phyloP scores from a whole-genome alignment of 2,113 vertebrate genomes.

The Narcine bancroftii region DNA sequence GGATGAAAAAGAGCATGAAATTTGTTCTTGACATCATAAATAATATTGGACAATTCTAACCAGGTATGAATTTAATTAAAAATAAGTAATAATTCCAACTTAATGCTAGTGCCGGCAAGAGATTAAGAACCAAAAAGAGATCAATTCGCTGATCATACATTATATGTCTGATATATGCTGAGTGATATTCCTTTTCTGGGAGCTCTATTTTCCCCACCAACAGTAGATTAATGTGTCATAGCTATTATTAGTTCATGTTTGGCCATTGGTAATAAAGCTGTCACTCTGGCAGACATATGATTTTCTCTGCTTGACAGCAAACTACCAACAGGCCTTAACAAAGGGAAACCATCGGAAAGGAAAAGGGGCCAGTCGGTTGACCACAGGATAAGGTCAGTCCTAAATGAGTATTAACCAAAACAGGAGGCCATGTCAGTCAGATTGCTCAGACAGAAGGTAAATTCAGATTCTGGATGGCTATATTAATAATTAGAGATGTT shows the following conservation, averaged over 20 bases:
- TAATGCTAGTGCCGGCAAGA: background rate
- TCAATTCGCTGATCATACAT: background rate
- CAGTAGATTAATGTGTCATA: background rate
- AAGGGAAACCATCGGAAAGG: background rate
- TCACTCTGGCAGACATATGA: background rate
- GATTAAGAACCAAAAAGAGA: background rate
- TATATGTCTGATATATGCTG: slow-evolving; percentile 3
- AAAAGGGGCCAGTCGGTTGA: background rate
- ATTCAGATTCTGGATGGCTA: background rate
- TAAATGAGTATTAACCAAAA: background rate
- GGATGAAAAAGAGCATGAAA: background rate
- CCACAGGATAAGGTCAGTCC: slow-evolving; percentile 1
- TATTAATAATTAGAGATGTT: background rate
- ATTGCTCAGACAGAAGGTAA: slow-evolving; percentile 15
- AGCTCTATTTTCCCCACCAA: background rate
- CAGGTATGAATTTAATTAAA: background rate
- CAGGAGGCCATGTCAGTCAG: background rate
- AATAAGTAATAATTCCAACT: background rate
- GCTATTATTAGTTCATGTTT: background rate
- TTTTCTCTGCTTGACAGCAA: background rate
- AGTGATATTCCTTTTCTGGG: background rate
- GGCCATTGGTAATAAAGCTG: background rate
- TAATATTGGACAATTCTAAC: background rate
- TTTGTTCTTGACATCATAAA: background rate
- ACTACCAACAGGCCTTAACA: background rate